Conservation (phyloP, 2,113 vertebrate species). For the Paracanthobrama guichenoti region DNA sequence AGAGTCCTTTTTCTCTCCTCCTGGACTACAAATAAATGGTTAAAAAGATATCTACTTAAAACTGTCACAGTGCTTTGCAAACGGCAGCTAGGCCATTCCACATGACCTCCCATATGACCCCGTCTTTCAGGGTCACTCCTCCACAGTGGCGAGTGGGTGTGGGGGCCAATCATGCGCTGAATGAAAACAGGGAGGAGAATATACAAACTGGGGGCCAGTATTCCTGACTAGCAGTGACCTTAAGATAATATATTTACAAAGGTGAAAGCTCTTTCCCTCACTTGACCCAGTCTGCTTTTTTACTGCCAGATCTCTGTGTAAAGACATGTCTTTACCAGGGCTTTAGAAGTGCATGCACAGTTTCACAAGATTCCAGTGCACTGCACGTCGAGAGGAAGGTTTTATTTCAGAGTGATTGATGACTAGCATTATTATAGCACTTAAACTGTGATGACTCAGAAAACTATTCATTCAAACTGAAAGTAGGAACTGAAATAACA, state of each 20-base stretch:
- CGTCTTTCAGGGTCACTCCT: constrained; percentile 72
- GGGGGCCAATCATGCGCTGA: constrained; percentile 71
- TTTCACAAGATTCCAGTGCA: neutral
- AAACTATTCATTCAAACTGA: neutral
- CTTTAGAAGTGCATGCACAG: neutral
- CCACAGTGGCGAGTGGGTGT: constrained; percentile 72
- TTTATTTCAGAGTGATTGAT: neutral
- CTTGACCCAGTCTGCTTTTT: constrained; percentile 6
- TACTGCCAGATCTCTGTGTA: constrained; percentile 14
- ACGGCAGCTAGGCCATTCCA: constrained; percentile 78
- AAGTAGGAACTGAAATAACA: neutral
- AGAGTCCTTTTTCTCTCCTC: constrained; percentile 64
- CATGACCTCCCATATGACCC: constrained; percentile 80
- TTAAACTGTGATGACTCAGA: neutral
- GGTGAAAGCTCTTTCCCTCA: constrained; percentile 24
- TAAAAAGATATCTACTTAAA: constrained; percentile 81
- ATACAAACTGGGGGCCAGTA: constrained; percentile 25
- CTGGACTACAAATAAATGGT: constrained; percentile 73
- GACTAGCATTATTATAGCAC: neutral
- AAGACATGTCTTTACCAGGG: constrained; percentile 12
- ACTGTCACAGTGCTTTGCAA: constrained; percentile 82
- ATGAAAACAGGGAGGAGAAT: constrained; percentile 68
- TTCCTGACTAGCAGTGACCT: constrained; percentile 53
- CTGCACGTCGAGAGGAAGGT: neutral
- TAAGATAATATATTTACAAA: constrained; percentile 45